Evolutionary conservation across 1,140 invertebrate genomes (phyloP).

Genomic region (Platyscapa corneri): DNA sequence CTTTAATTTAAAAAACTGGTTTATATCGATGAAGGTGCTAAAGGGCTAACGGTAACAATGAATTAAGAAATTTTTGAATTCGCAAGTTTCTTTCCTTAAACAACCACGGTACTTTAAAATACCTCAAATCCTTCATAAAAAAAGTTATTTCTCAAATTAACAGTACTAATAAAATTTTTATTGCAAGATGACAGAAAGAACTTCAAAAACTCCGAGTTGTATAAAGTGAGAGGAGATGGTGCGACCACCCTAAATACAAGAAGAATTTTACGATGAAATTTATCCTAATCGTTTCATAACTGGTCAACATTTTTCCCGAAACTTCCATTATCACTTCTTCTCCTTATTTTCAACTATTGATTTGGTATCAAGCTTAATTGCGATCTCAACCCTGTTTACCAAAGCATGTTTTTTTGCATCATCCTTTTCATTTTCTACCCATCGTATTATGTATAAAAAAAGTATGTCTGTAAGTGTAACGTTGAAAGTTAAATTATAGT

Average conservation of each 20-base stretch:
- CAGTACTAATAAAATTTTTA: slow-evolving; percentile 37
- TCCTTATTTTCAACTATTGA: no score
- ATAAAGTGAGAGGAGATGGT: neutral
- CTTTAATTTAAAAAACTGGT: slow-evolving; percentile 29
- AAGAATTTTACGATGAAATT: neutral
- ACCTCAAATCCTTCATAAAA: slow-evolving; percentile 30
- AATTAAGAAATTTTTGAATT: slow-evolving; percentile 38
- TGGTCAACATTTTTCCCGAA: neutral
- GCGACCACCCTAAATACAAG: slow-evolving; percentile 31
- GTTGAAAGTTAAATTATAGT: no score
- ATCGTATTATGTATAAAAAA: no score
- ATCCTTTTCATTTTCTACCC: no score
- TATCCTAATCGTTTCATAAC: slow-evolving; percentile 38
- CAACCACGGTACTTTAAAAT: neutral
- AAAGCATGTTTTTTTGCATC: no score
- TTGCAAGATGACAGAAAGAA: neutral
- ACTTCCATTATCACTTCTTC: slow-evolving; percentile 3
- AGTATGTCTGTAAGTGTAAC: no score
- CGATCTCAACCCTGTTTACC: neutral
- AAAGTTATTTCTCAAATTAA: slow-evolving; percentile 37
- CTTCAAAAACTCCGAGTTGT: neutral
- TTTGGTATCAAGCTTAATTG: neutral
- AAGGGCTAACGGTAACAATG: slow-evolving; percentile 32
- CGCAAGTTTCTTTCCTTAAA: neutral
- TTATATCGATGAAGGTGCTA: slow-evolving; percentile 19